A percentile compares a stretch with the other conserved stretches of the same genome.
phyloP scores from a whole-genome alignment of 2,113 vertebrate genomes.

The Notarius lentiginosus region DNA sequence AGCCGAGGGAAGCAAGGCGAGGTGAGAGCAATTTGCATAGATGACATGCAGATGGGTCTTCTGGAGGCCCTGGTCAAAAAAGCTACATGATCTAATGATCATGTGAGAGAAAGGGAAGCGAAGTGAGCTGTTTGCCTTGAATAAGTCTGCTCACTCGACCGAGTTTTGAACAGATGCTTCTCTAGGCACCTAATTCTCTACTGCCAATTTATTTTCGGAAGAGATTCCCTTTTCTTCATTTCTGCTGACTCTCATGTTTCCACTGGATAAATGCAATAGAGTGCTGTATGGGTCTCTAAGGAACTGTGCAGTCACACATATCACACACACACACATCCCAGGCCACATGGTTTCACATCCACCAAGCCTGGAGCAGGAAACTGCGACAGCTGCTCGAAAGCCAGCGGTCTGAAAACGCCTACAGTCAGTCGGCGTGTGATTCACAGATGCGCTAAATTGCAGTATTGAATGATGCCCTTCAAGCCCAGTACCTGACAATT shows the following conservation, averaged over 20 bases:
- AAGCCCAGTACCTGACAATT: constrained; percentile 35
- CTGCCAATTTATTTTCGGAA: constrained; percentile 12
- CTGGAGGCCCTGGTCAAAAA: constrained; percentile 27
- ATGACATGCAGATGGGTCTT: constrained; percentile 38
- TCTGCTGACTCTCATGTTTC: constrained; percentile 18
- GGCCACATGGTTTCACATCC: neutral
- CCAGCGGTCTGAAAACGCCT: constrained; percentile 21
- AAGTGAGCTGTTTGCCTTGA: neutral
- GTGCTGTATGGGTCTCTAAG: neutral
- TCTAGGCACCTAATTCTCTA: neutral
- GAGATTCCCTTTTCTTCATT: constrained; percentile 3
- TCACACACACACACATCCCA: neutral
- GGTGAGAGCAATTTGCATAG: constrained; percentile 40
- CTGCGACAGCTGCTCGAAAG: neutral
- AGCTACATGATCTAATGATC: constrained; percentile 19
- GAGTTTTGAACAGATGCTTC: neutral
- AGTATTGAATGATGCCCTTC: constrained; percentile 30
- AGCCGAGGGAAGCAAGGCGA: neutral
- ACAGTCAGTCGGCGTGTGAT: constrained; percentile 12
- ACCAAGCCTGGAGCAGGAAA: neutral
- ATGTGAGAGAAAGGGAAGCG: neutral
- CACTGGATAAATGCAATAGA: constrained; percentile 16
- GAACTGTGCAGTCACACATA: constrained; percentile 13
- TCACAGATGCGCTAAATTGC: constrained; percentile 41
- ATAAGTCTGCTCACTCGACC: neutral